Base-by-base conservation (phyloP, 2,888 invertebrate genomes). In the Lucinisca nassula region DNA sequence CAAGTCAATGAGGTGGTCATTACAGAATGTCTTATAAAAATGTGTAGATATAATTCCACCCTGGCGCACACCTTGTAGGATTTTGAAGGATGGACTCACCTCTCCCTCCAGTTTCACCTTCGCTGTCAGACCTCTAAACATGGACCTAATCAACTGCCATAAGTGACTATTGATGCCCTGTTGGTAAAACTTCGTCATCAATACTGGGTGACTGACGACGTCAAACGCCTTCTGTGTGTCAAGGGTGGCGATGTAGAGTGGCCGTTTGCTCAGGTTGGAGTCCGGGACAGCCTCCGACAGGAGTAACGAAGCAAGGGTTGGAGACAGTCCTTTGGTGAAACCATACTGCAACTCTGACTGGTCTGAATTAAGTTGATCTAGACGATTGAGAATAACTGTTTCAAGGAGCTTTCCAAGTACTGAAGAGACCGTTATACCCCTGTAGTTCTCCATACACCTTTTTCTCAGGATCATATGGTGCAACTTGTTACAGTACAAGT, bases 141-240 rank as follows among this genome's bases (percentile, higher is more conserved):
- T 45, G 6, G 45, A 35, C 24, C n/a, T 55, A 1, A 81, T 55
- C 2, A 74, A 17, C 8, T 24, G 21, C 81, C 75, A 81, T 0
- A 81, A 4, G 17, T 45, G 72, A 0, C 32, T 32, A 24, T 81
- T 27, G 1, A 72, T 24, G 3, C 81, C 75, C 17, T 32, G 27
- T 4, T 58, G 30, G 40, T 58, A 80, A 6, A 81, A 32, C 37
- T 8, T 55, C 14, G 74, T 27, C 67, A 81, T 51, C 32, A 81
- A 1, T 17, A 81, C 58, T 0, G 24, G 27, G n/a, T 58, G 81
- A 24, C 30, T 27, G 17, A 81, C 81, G 4, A 81, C 75, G 27
- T 81, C 75, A 35, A 81, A 81, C 35, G 81, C 55, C 45, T 80
- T 80, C 55, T 51, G 73, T 24, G 37, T 73, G 30, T 80, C 76